Conservation (phyloP, 2,888 invertebrate genomes). For the Pantelozetes paolii region DNA sequence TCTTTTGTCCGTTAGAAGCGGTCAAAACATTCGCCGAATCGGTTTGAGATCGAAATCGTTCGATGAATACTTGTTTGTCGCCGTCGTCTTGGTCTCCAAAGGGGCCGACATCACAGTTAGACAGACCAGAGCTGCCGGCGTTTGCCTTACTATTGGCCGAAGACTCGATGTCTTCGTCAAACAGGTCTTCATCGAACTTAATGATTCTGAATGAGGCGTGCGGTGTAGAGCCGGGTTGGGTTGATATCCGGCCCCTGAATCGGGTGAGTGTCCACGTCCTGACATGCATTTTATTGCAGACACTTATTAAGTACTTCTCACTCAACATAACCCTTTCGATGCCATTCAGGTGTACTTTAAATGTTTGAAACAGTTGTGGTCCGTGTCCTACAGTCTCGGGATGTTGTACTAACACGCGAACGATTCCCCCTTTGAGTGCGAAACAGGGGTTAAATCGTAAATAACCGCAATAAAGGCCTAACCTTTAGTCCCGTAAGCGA, state of each 20-base stretch:
- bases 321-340: slow-evolving; percentile 91
- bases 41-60: slow-evolving; percentile 21
- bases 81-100: slow-evolving; percentile 96
- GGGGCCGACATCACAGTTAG: slow-evolving; percentile 62
- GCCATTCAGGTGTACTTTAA: slow-evolving; percentile 85
- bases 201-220: slow-evolving; percentile 94
- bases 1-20: slow-evolving; percentile 57
- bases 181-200: slow-evolving; percentile 64
- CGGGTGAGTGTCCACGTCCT: slow-evolving; percentile 94
- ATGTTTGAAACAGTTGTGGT: slow-evolving; percentile 95
- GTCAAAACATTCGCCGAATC: slow-evolving; percentile 38
- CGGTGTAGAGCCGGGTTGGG: slow-evolving; percentile 95
- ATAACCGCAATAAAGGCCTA: not conserved
- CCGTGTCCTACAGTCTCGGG: slow-evolving; percentile 98
- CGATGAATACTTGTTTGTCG: slow-evolving; percentile 88
- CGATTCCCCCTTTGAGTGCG: slow-evolving; percentile 61
- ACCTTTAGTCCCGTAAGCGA: slow-evolving; percentile 88
- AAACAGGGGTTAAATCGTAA: slow-evolving; percentile 54
- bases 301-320: slow-evolving; percentile 77
- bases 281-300: slow-evolving; percentile 63
- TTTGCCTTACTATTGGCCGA: not conserved
- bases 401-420: slow-evolving; percentile 95
- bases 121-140: not conserved
- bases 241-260: slow-evolving; percentile 97
- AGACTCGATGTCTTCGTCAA: not conserved